Evolutionary conservation across 2,113 vertebrate species (phyloP).

Genomic region (Jacana jacana): DNA sequence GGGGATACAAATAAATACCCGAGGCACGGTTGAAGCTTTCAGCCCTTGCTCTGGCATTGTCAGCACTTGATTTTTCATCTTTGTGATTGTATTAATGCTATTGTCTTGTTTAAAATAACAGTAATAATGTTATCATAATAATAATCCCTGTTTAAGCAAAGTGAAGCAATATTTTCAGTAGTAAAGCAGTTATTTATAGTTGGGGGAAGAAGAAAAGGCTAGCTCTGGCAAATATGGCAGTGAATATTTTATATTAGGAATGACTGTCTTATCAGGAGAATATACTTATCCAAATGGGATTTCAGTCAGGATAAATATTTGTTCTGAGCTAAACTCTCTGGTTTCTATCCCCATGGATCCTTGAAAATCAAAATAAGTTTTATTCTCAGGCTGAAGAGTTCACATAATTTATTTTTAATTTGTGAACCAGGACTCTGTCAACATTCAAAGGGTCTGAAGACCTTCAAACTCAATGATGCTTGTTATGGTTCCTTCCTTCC

Average conservation of each 20-base stretch:
- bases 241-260: background rate
- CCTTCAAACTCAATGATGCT: background rate
- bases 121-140: constrained; percentile 43
- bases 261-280: background rate
- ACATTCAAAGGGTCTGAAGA: background rate
- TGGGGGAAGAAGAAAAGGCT: background rate
- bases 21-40: background rate
- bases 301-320: background rate
- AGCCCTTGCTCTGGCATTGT: constrained; percentile 18
- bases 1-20: background rate
- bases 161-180: constrained; percentile 25
- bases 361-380: background rate
- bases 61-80: constrained; percentile 33
- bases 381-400: background rate
- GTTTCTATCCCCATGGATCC: background rate
- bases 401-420: background rate
- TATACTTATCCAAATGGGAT: background rate
- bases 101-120: constrained; percentile 35
- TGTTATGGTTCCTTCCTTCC: background rate
- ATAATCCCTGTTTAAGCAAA: constrained; percentile 28
- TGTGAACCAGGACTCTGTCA: background rate
- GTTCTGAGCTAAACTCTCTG: background rate
- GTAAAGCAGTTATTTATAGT: constrained; percentile 7
- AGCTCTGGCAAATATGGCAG: background rate
- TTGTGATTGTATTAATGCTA: constrained; percentile 12